Evolutionary conservation across 2,888 invertebrate genomes (phyloP).

Genomic region (Agriopis marginaria): DNA sequence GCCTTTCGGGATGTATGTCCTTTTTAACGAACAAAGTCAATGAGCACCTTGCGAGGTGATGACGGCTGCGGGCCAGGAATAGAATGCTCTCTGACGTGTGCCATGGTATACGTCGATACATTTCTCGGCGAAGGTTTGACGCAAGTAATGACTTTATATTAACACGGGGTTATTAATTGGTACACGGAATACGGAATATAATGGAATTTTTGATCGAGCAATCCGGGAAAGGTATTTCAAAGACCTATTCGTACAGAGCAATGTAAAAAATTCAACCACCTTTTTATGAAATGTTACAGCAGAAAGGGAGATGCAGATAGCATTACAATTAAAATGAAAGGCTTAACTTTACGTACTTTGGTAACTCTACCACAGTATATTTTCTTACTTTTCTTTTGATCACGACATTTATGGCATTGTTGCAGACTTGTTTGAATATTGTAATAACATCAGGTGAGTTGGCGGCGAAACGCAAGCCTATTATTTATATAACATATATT

Average conservation of each 20-base stretch:
- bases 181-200: conserved; percentile 43
- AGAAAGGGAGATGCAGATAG: too few species aligned
- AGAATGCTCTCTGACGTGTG: conserved; percentile 68
- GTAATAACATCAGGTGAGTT: neutral
- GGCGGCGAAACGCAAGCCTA: too few species aligned
- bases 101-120: conserved; percentile 60
- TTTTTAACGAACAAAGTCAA: conserved; percentile 60
- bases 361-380: neutral
- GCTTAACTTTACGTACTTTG: too few species aligned
- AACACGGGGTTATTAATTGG: conserved; percentile 51
- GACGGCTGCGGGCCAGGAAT: conserved; percentile 72
- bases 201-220: conserved; percentile 39
- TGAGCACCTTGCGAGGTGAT: conserved; percentile 64
- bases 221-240: conserved; percentile 16
- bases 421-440: neutral
- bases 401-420: neutral
- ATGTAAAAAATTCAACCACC: neutral
- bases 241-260: neutral
- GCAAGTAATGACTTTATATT: conserved; percentile 72
- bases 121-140: conserved; percentile 69
- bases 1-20: conserved; percentile 52
- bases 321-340: too few species aligned
- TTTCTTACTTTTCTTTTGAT: neutral
- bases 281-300: neutral
- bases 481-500: too few species aligned